A percentile compares a stretch with the other conserved stretches of the same genome.
phyloP scores from a whole-genome alignment of 2,113 vertebrate species.

The Raja brachyura region DNA sequence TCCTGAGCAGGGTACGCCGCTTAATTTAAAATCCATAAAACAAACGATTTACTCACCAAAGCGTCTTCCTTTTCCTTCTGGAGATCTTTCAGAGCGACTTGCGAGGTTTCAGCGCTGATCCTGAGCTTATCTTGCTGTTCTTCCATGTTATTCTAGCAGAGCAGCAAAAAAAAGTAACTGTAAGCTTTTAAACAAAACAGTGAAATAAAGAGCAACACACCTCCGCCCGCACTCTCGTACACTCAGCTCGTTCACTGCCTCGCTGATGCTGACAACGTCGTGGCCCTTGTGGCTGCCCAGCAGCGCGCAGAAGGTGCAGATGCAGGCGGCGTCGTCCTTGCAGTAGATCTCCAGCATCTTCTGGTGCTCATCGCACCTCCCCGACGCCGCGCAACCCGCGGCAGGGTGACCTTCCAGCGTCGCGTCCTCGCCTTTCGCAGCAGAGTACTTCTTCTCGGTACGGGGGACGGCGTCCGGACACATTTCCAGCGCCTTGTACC shows the following conservation, averaged over 20 bases:
- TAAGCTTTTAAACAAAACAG: not conserved
- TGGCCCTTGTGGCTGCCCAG: conserved; percentile 33
- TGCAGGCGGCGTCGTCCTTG: conserved; percentile 10
- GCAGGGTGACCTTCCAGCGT: not conserved
- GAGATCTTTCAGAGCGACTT: not conserved
- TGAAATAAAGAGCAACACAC: not conserved
- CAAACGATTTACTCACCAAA: not conserved
- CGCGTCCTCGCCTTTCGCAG: conserved; percentile 47
- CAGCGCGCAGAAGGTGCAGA: conserved; percentile 32
- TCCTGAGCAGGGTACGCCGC: too few species aligned
- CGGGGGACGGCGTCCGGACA: conserved; percentile 44
- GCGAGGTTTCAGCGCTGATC: not conserved
- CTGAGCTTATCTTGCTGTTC: not conserved
- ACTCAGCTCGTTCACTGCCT: conserved; percentile 55
- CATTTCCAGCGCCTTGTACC: conserved; percentile 46
- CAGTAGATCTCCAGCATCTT: conserved; percentile 36
- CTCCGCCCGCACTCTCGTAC: conserved; percentile 42
- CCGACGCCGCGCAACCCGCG: not conserved
- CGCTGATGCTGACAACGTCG: not conserved
- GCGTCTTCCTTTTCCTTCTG: conserved; percentile 17
- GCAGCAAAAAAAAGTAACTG: not conserved
- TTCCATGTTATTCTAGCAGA: not conserved
- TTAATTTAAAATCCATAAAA: not conserved
- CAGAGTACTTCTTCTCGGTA: conserved; percentile 41
- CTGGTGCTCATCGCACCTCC: not conserved